Base-by-base conservation (phyloP, 2,888 invertebrate genomes). In the Eupithecia tripunctaria region DNA sequence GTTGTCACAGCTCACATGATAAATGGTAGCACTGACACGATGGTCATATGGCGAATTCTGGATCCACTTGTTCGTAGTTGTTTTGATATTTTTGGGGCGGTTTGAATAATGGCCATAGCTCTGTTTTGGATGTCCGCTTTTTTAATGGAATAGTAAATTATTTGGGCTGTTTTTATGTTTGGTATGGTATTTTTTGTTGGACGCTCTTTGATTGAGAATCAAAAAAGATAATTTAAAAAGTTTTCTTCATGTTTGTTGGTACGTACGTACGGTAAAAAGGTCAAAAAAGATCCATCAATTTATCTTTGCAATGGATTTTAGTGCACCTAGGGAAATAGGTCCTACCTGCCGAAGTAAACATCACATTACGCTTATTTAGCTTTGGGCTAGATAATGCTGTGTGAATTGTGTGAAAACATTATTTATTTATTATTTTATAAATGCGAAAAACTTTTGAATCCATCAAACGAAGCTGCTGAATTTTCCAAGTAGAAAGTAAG, bases 1-100 rank as follows among this genome's bases (percentile, higher is more conserved):
- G 92, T 92, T 94, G 94, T 94, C 94, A 91, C 91, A 91, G 89
- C 91, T 84, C 84, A 76, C 63, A 89, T 94, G 94, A 94, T 93
- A 92, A 93, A 94, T 92, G 92, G 89, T 83, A 65, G 82, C 78
- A 80, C 81, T 89, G 92, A 94, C 94, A 94, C 84, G 87, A 76
- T 82, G 86, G 89, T 94, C 94, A 93, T 92, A 93, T 94, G 94
- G 93, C 91, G 90, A 89, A 89, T 91, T 89, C 88, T 80, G 77
- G 86, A 85, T 81, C 86, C 92, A 92, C 93, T 92, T 91, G 93
- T 91, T 84, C 80, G 77, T 81, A 78, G 71, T 76, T 81, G 85
- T 88, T 77, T 76, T 76, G 74, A 80, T 80, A 73, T 72, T 78
- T 75, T 77, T 73, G 87, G 85, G 84, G 81, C 75, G 81, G 76